Evolutionary conservation across 1,140 invertebrate species (phyloP), one percentile per base, ranked within the genome.

Genomic region (Lasaia peninsularis): DNA sequence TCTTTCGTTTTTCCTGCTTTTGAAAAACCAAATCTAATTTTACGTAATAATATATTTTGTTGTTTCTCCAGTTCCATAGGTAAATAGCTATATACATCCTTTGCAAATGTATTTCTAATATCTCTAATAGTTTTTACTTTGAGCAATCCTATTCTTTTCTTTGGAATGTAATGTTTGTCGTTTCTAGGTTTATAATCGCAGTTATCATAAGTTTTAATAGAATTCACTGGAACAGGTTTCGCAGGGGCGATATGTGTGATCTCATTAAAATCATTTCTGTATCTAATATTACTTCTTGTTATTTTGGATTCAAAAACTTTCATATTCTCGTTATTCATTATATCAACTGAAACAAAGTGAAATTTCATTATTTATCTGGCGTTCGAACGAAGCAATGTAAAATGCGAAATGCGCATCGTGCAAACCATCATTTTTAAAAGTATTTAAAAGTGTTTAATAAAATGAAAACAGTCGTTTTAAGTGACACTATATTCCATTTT

Each of bases 121-220:
- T 85, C 71, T 62, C 71, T 63, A 12, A 88, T 77, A 49, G 86
- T 88, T 55, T 68, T 83, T 5, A 88, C 86, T 68, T 86, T 88
- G 28, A n/a, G 4, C 11, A 61, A 9, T 56, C 63, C 73, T 44
- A 60, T 63, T 69, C 73, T 87, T 58, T 74, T 81, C 64, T 86
- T 86, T 60, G 80, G 70, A 57, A 73, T 52, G 60, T 80, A 88
- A 37, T 63, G 50, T 64, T 88, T 88, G 53, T 75, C 75, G 59
- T 16, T 73, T 66, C 60, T 74, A 1, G 80, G 79, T 52, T 56
- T 52, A 73, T 79, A 88, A 44, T 75, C 56, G 60, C 72, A 88
- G 12, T 54, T 33, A 37, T 53, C 18, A 33, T 32, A 28, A 28
- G 24, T 18, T 62, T 57, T 62, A 31, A 12, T 56, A 16, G 18